phyloP scores from a whole-genome alignment of 2,113 vertebrate genomes.

The Spilogale gracilis region DNA sequence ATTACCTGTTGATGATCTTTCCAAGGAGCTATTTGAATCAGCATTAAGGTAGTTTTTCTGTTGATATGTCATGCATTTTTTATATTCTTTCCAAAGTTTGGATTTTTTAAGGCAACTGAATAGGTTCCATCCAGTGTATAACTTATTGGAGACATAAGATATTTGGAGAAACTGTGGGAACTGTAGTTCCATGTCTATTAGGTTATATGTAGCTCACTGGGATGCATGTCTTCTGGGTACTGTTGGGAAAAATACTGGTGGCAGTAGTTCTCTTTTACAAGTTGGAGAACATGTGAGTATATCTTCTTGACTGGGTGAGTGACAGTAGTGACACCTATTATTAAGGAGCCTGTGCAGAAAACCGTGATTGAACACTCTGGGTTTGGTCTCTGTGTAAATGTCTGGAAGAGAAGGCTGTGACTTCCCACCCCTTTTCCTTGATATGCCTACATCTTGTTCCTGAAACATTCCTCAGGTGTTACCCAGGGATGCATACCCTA shows the following conservation, averaged over 20 bases:
- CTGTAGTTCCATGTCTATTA: background rate
- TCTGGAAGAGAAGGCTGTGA: background rate
- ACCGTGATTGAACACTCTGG: background rate
- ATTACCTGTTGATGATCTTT: background rate
- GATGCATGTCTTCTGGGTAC: background rate
- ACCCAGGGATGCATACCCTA: fast-evolving
- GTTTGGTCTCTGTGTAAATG: background rate
- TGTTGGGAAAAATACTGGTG: background rate
- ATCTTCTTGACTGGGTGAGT: background rate
- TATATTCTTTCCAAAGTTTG: conserved; percentile 20
- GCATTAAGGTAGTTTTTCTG: background rate
- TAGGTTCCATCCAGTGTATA: background rate
- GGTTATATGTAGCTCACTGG: background rate
- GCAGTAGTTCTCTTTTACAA: background rate
- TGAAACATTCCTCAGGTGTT: background rate
- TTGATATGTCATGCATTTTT: background rate
- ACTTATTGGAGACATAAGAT: conserved; percentile 8
- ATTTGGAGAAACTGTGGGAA: background rate
- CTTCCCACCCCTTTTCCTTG: background rate
- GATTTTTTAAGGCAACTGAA: background rate
- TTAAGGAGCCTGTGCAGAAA: background rate
- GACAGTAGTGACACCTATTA: background rate
- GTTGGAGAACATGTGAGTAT: background rate
- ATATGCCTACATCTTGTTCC: background rate
- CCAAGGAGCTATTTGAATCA: conserved; percentile 3